Evolutionary conservation across 1,140 invertebrate species (phyloP).

Genomic region (Leptonema lineaticorne): DNA sequence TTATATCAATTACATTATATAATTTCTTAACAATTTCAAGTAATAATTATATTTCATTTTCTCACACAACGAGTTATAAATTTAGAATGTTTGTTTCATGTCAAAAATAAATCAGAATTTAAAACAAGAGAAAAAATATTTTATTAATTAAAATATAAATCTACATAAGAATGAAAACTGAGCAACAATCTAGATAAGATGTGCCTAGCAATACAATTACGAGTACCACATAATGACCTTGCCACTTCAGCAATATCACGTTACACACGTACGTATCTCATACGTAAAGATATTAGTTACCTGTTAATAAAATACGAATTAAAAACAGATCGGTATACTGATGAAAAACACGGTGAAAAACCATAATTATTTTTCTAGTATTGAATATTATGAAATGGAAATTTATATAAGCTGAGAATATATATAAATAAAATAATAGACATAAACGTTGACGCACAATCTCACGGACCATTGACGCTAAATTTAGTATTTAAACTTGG

Average conservation of each 20-base stretch:
- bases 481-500: too few relatives aligned
- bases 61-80: too few relatives aligned
- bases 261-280: background rate
- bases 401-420: background rate
- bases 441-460: background rate
- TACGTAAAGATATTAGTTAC: background rate
- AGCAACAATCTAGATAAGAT: slow-evolving; percentile 10
- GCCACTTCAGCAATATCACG: background rate
- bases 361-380: background rate
- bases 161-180: background rate
- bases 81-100: too few relatives aligned
- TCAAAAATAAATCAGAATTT: too few relatives aligned
- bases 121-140: too few relatives aligned
- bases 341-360: too few relatives aligned
- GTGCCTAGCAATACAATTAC: background rate
- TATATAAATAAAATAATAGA: background rate
- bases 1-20: too few relatives aligned
- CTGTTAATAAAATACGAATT: background rate
- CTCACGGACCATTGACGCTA: background rate
- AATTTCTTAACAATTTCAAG: too few relatives aligned
- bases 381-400: background rate
- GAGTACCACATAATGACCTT: background rate
- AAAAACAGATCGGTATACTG: background rate
- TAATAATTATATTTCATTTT: too few relatives aligned
- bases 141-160: too few relatives aligned